Evolutionary conservation across 2,113 vertebrate species (phyloP), one percentile per base, ranked within the genome.

Genomic region (Pampusana beccarii): DNA sequence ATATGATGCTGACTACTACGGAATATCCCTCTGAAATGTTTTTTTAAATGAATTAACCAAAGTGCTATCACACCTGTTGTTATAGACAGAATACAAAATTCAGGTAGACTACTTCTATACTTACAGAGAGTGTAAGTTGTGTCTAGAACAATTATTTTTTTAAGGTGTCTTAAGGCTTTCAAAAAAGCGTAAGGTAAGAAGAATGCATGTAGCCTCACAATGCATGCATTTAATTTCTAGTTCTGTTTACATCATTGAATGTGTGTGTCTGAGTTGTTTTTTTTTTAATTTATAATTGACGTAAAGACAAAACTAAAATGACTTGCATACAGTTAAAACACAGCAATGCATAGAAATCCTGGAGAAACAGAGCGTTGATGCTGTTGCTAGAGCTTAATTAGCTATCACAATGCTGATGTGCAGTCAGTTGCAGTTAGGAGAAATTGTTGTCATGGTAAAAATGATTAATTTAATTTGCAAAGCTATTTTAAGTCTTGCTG

Each of bases 41-140:
- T 44, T 44, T 44, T 44, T 44, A 19, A 46, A 51, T 29, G 29
- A 19, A 50, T 60, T 75, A 42, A 40, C 12, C 7, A 3, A 33
- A n/a, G 24, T 34, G 19, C 50, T 58, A 2, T 65, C 28, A 26
- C 15, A 18, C 6, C 17, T 61, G 2, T 69, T 89, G 38, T 46
- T 73, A 23, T 2, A 58, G 36, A 46, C 15, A 19, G 1, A 31
- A 28, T 11, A 26, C 17, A 38, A 29, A 71, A 71, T 54, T 28
- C 0, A 3, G 1, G 7, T 61, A 11, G 25, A 24, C 26, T 48
- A 2, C 7, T 77, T 2, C 26, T 69, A 10, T 10, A 53, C 19
- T 73, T 51, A 48, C 0, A 8, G n/a, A 50, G 6, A 20, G 6
- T 61, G 9, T n/a, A 29, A 62, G 38, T 24, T 3, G 40, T 34